phyloP scores from a whole-genome alignment of 1,140 invertebrate species.

The Plodia interpunctella region DNA sequence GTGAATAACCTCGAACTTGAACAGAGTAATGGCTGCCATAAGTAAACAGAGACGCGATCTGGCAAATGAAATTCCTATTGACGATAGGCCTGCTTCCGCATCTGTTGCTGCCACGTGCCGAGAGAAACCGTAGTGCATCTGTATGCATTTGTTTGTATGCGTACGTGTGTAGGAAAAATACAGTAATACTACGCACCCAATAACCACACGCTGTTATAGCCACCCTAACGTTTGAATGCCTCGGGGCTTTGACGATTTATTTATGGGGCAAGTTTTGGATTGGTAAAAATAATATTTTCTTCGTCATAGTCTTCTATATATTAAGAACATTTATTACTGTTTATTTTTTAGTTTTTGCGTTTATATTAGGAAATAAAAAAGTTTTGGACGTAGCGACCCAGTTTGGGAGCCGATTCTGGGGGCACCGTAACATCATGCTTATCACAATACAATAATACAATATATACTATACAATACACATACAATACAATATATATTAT shows the following conservation, averaged over 20 bases:
- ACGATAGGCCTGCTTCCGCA: constrained; percentile 51
- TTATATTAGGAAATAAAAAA: too few relatives aligned
- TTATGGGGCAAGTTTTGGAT: constrained; percentile 25
- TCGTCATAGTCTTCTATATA: background rate
- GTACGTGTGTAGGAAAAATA: background rate
- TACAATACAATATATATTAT: too few relatives aligned
- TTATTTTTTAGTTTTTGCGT: too few relatives aligned
- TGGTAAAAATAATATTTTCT: constrained; percentile 21
- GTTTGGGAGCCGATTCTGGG: too few relatives aligned
- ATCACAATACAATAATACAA: too few relatives aligned
- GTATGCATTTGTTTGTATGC: background rate
- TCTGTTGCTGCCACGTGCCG: constrained; percentile 41
- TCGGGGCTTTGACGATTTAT: constrained; percentile 18
- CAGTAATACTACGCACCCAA: constrained; percentile 20
- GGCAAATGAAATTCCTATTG: constrained; percentile 54
- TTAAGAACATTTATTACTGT: too few relatives aligned
- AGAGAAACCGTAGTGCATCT: constrained; percentile 31
- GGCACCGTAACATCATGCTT: too few relatives aligned
- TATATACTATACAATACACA: too few relatives aligned
- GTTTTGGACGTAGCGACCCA: too few relatives aligned
- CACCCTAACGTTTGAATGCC: constrained; percentile 17
- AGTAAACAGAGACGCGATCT: constrained; percentile 52
- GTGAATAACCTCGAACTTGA: constrained; percentile 71
- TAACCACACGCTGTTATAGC: constrained; percentile 35
- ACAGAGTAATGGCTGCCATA: constrained; percentile 37